phyloP scores from a whole-genome alignment of 2,113 vertebrate species.

The Isurus oxyrinchus region DNA sequence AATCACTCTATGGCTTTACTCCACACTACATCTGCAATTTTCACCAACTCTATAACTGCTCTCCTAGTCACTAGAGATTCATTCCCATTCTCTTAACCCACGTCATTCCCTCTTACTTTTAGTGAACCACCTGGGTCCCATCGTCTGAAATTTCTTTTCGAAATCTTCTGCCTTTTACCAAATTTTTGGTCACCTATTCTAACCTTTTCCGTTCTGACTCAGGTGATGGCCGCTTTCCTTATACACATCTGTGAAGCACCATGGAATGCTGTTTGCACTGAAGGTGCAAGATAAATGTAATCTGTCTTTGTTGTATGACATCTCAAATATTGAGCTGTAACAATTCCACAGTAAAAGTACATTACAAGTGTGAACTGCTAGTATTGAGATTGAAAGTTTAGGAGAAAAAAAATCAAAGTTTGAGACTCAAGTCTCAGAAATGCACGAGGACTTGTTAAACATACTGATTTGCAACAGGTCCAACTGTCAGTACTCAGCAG shows the following conservation, averaged over 20 bases:
- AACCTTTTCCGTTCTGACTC: neutral
- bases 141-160: neutral
- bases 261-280: neutral
- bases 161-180: neutral
- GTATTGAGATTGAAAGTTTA: neutral
- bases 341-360: neutral
- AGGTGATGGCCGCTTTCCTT: neutral
- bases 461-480: neutral
- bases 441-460: neutral
- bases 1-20: neutral
- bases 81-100: neutral
- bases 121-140: neutral
- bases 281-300: neutral
- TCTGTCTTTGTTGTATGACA: neutral
- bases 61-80: neutral
- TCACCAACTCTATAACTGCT: neutral
- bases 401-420: neutral
- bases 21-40: neutral
- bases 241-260: neutral
- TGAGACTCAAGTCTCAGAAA: neutral
- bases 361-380: neutral
- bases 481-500: neutral
- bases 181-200: neutral
- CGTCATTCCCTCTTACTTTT: neutral
- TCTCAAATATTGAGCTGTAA: neutral